Base-by-base conservation (phyloP, 2,113 vertebrate species). In the Proteles cristata region DNA sequence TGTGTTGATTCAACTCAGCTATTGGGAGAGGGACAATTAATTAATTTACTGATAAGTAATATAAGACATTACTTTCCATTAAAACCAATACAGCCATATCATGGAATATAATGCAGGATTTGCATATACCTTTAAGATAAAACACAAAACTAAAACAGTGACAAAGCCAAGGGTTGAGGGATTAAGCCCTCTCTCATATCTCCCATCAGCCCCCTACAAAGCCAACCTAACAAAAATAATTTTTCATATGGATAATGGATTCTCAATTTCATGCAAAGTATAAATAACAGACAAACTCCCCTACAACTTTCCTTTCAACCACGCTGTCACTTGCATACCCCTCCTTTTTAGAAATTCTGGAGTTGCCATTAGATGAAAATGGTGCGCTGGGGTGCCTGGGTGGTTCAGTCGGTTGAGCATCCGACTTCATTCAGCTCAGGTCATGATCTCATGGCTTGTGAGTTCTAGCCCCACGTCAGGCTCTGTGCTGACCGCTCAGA, bases 1-100 rank as follows among this genome's bases (percentile, higher is more conserved):
- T 83, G 33, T 74, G 50, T 96, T 89, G 31, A 15, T 92, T 91
- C 68, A 50, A 76, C 69, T 92, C 68, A 74, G 23, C 50, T 21
- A 43, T 76, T 85, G 61, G 80, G 39, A 94, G 25, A 25, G 5
- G 25, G 35, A 19, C 28, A 48, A 45, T 71, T 92, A 87, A 79
- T 25, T 87, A 94, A 92, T 79, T 73, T 96, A 96, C 53, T 33
- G 35, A 90, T 87, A 93, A 87, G 50, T 43, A 31, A 95, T 58
- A 68, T 69, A 82, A 94, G 88, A 68, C 55, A 88, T 92, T 68
- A 79, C 83, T 93, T 92, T 53, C 55, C 90, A 90, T 93, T 80
- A 96, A 96, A 90, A 90, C 48, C 63, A 88, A 76, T 35, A 61
- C 8, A 95, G 33, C 8, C 33, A 16, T 61, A 65, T 80, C 79